Conservation (phyloP, 1,140 invertebrate species). For the Matsumurasca onukii region DNA sequence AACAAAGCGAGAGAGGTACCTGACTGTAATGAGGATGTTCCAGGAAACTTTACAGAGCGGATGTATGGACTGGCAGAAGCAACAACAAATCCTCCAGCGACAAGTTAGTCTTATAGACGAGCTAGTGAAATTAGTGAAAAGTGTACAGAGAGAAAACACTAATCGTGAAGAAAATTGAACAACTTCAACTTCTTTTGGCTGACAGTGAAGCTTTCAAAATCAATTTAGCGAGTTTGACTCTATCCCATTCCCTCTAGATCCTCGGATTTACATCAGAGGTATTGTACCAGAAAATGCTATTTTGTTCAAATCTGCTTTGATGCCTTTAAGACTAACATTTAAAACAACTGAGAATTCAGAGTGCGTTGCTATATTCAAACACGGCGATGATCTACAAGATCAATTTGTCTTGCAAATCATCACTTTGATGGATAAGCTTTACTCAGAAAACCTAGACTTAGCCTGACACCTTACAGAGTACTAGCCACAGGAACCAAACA, state of each 20-base stretch:
- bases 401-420: slow-evolving; percentile 98
- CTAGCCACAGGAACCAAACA: slow-evolving; percentile 94
- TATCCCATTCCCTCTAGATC: slow-evolving; percentile 92
- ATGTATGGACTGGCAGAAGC: slow-evolving; percentile 66
- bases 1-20: slow-evolving; percentile 79
- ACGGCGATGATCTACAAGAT: slow-evolving; percentile 99
- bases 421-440: slow-evolving; percentile 95
- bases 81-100: slow-evolving; percentile 68
- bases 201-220: slow-evolving; percentile 81
- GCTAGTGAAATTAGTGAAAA: slow-evolving; percentile 86
- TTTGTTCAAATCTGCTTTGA: slow-evolving; percentile 95
- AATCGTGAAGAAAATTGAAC: slow-evolving; percentile 90
- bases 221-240: slow-evolving; percentile 93
- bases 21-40: slow-evolving; percentile 86
- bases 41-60: slow-evolving; percentile 60
- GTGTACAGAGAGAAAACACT: slow-evolving; percentile 87
- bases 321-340: slow-evolving; percentile 97
- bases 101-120: slow-evolving; percentile 92
- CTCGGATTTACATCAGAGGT: slow-evolving; percentile 84
- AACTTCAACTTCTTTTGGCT: slow-evolving; percentile 76
- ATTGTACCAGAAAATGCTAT: slow-evolving; percentile 87
- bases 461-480: slow-evolving; percentile 91
- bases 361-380: slow-evolving; percentile 97
- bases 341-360: slow-evolving; percentile 76
- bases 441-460: slow-evolving; percentile 94